Conservation (phyloP, 2,113 vertebrate genomes). For the Excalfactoria chinensis region DNA sequence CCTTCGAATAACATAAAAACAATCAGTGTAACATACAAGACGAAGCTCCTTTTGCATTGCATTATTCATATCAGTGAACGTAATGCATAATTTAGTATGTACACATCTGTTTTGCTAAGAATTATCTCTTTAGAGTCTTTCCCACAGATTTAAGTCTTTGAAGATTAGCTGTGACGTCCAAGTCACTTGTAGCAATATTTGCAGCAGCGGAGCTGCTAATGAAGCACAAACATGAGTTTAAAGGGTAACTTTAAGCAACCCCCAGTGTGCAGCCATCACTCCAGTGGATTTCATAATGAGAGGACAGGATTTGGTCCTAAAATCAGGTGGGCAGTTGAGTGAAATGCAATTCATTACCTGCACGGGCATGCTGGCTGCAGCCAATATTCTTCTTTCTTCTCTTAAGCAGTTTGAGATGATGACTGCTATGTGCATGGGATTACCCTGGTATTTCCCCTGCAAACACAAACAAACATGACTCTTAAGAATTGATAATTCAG, state of each 20-base stretch:
- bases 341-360: constrained; percentile 83
- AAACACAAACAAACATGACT: constrained; percentile 36
- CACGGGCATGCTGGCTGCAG: constrained; percentile 89
- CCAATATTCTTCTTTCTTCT: constrained; percentile 92
- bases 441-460: constrained; percentile 90
- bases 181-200: not conserved
- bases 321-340: not conserved
- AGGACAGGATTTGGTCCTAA: not conserved
- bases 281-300: not conserved
- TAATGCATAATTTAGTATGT: constrained; percentile 16
- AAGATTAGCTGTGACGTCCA: constrained; percentile 34
- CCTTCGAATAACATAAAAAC: not conserved
- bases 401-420: constrained; percentile 92
- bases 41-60: not conserved
- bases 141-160: constrained; percentile 23
- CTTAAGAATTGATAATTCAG: not conserved
- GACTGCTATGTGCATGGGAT: constrained; percentile 87
- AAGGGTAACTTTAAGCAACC: constrained; percentile 12
- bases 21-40: not conserved
- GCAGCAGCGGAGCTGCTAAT: not conserved
- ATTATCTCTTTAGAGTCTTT: constrained; percentile 31
- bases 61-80: constrained; percentile 1
- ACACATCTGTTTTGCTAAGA: constrained; percentile 23
- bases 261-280: not conserved
- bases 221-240: constrained; percentile 22